Conservation (phyloP, 2,113 vertebrate species). For the Agapornis roseicollis region DNA sequence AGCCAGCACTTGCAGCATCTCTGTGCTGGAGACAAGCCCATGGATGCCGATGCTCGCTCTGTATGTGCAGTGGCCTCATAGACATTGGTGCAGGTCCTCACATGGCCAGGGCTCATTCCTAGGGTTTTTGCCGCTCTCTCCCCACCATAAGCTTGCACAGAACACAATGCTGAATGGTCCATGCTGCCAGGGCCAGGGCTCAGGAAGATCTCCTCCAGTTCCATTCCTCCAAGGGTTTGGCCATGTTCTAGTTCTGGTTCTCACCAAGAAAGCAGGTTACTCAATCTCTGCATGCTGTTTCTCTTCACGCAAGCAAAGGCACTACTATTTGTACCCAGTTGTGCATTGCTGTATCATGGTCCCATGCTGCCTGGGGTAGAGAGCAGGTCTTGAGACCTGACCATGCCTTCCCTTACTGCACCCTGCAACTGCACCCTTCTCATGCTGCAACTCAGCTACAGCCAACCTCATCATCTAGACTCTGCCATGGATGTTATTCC, state of each 20-base stretch:
- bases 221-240: background rate
- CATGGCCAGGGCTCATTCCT: background rate
- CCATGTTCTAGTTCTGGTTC: background rate
- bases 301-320: background rate
- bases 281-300: background rate
- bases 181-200: fast-evolving
- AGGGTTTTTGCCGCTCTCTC: background rate
- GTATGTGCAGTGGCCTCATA: background rate
- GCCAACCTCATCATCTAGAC: background rate
- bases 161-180: background rate
- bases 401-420: fast-evolving
- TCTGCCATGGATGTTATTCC: fast-evolving
- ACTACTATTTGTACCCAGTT: background rate
- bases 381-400: background rate
- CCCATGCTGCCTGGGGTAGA: background rate
- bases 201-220: background rate
- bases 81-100: background rate
- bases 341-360: fast-evolving
- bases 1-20: background rate
- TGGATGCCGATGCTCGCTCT: background rate
- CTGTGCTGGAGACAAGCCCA: background rate
- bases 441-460: too few species aligned
- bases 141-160: background rate
- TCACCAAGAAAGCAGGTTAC: background rate
- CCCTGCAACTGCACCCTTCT: too few species aligned